These are phyloP conservation scores for Sebastes hubbsi DNA, from an alignment of 2,797 vertebrate genomes.

Conservation along the genomic window DNA sequence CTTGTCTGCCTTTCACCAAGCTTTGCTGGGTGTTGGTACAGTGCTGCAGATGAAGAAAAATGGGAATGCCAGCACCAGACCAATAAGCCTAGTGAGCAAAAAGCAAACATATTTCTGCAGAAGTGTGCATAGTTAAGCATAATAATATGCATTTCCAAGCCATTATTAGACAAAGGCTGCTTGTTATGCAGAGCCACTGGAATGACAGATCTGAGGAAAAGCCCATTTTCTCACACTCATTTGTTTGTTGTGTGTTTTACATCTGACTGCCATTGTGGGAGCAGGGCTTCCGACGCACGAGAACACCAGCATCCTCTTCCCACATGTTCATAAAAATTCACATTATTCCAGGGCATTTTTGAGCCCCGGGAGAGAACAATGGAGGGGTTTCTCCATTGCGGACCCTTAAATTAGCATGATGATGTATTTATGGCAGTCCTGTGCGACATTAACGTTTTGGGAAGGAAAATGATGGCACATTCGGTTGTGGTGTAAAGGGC, in stretches of 20 bases:
- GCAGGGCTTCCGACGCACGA: not conserved
- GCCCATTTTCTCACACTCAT: conserved; percentile 14
- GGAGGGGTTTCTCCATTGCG: conserved; percentile 45
- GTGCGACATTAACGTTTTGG: conserved; percentile 73
- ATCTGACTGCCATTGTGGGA: conserved; percentile 4
- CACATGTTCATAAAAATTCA: conserved; percentile 61
- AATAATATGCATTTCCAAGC: conserved; percentile 20
- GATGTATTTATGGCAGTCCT: conserved; percentile 71
- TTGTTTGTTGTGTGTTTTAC: conserved; percentile 45
- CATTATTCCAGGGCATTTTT: conserved; percentile 57
- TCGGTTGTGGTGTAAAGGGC: conserved; percentile 66
- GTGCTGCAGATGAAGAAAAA: conserved; percentile 28
- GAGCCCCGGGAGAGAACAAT: conserved; percentile 65
- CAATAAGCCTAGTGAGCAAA: conserved; percentile 8
- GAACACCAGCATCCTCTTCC: conserved; percentile 38
- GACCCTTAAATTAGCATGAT: conserved; percentile 69
- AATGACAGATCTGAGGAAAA: conserved; percentile 37
- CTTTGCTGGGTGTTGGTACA: not conserved
- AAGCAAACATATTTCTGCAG: conserved; percentile 21
- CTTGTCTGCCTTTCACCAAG: not conserved
- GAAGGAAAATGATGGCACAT: conserved; percentile 73
- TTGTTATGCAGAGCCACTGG: conserved; percentile 27
- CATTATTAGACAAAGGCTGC: conserved; percentile 40
- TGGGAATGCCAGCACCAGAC: not conserved
- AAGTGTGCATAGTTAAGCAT: conserved; percentile 27